Conservation (phyloP, 2,888 invertebrate species). For the Athetis lepigone region DNA sequence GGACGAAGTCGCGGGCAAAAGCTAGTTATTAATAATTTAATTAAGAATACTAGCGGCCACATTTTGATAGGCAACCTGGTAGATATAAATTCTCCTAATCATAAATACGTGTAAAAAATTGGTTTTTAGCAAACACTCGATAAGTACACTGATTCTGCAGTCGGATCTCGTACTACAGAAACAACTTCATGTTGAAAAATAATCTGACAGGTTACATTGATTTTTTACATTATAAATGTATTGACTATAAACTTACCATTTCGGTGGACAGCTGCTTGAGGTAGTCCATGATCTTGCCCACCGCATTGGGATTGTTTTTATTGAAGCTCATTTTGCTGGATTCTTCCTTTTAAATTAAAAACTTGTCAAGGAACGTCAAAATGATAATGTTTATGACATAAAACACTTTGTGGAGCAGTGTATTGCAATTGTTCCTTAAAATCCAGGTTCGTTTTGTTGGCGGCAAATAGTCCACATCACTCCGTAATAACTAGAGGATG, state of each 20-base stretch:
- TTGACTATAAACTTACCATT: constrained; percentile 80
- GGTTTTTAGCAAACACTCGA: too few relatives aligned
- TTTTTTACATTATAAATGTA: not conserved
- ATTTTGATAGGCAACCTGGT: too few relatives aligned
- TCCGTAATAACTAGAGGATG: constrained; percentile 56
- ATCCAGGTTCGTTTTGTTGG: constrained; percentile 85
- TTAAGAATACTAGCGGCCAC: too few relatives aligned
- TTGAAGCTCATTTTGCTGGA: constrained; percentile 88
- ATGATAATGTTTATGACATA: constrained; percentile 82
- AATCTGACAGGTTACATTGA: not conserved
- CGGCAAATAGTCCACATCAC: constrained; percentile 79
- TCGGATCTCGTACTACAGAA: too few relatives aligned
- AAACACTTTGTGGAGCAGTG: constrained; percentile 77
- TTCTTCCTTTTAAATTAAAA: constrained; percentile 65
- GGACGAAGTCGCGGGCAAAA: too few relatives aligned
- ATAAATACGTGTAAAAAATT: not conserved
- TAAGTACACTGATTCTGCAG: too few relatives aligned
- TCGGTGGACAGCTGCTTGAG: constrained; percentile 88
- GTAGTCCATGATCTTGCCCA: constrained; percentile 89
- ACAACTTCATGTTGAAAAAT: not conserved
- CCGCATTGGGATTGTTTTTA: constrained; percentile 87
- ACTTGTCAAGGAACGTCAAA: constrained; percentile 85
- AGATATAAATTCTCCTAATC: too few relatives aligned
- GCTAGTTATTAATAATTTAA: too few relatives aligned
- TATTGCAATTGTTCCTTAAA: constrained; percentile 75